These are phyloP conservation scores for Balaeniceps rex DNA, from an alignment of 2,113 vertebrate species.

Conservation along the genomic window DNA sequence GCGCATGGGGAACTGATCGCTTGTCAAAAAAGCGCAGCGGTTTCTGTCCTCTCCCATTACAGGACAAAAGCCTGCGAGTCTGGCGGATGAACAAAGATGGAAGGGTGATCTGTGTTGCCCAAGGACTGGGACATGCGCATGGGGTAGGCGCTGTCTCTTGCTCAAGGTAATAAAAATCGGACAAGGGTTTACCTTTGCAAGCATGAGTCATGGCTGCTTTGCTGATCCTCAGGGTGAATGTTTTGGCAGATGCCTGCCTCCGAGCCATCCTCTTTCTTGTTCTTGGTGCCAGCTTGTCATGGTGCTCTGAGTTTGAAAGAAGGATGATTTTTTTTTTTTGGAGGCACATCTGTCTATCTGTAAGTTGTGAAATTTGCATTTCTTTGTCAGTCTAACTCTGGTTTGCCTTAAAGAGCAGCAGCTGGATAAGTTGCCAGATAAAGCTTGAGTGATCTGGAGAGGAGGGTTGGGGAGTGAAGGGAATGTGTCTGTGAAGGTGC, in stretches of 20 bases:
- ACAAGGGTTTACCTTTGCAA: neutral
- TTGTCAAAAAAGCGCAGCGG: neutral
- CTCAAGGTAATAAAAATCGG: conserved; percentile 78
- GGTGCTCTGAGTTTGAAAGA: neutral
- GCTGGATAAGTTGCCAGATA: neutral
- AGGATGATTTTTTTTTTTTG: neutral
- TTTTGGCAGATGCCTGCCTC: neutral
- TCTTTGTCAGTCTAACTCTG: neutral
- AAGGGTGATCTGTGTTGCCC: conserved; percentile 82
- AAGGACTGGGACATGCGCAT: conserved; percentile 84
- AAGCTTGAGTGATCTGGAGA: neutral
- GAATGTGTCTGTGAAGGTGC: neutral
- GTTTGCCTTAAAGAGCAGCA: neutral
- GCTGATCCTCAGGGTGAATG: neutral
- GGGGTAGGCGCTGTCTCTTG: conserved; percentile 86
- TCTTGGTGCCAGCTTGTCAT: neutral
- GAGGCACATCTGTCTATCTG: neutral
- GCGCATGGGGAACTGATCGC: rapidly evolving
- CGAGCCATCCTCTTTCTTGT: neutral
- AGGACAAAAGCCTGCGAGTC: conserved; percentile 89
- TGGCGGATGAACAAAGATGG: conserved; percentile 85
- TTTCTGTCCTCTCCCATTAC: neutral
- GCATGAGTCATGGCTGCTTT: neutral
- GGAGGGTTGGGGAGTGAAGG: neutral
- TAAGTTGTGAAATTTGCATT: neutral